These are phyloP conservation scores for Drosophila yooni DNA, from an alignment of 2,888 invertebrate species.

Conservation along the genomic window DNA sequence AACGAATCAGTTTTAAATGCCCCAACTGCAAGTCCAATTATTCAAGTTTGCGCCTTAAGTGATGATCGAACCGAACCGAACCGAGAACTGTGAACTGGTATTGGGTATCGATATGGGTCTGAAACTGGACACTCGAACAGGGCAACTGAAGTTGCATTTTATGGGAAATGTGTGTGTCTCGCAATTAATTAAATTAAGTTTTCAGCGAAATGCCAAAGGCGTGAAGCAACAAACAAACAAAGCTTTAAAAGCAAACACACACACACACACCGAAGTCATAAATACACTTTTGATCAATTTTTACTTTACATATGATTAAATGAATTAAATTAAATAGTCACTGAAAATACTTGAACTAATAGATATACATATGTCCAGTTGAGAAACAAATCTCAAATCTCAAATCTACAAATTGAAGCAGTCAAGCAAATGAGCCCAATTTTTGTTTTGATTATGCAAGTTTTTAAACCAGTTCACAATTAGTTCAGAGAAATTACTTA, in stretches of 20 bases:
- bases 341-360: not conserved
- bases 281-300: constrained; percentile 28
- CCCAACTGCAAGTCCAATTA: constrained; percentile 70
- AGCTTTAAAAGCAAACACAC: constrained; percentile 4
- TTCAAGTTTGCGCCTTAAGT: constrained; percentile 79
- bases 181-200: constrained; percentile 81
- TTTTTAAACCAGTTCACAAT: not conserved
- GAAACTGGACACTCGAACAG: constrained; percentile 17
- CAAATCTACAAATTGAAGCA: not conserved
- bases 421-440: not conserved
- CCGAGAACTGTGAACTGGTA: constrained; percentile 2
- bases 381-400: no score
- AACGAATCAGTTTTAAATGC: constrained; percentile 78
- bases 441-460: not conserved
- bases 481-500: not conserved
- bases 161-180: constrained; percentile 72
- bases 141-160: constrained; percentile 42
- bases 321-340: not conserved
- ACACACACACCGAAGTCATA: constrained; percentile 2
- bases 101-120: constrained; percentile 5
- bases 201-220: constrained; percentile 80
- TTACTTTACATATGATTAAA: not conserved
- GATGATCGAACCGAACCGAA: constrained; percentile 39
- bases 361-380: no score
- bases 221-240: constrained; percentile 69